Evolutionary conservation across 2,888 invertebrate genomes (phyloP), one percentile per base, ranked within the genome.

Genomic region (Lasiommata megera): DNA sequence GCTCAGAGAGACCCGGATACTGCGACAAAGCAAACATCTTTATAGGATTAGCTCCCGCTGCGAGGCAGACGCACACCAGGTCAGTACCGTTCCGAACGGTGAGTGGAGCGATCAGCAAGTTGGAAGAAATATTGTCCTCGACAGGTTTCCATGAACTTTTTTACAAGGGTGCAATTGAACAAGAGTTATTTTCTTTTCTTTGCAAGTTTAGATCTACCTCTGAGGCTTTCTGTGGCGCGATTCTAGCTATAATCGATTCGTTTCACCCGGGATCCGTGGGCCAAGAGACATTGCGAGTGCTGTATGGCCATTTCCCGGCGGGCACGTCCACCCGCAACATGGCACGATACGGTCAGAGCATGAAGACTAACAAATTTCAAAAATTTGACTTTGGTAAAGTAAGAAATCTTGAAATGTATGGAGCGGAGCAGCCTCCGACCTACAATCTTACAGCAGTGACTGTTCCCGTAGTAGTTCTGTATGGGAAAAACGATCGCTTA

Each of bases 11-110:
- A 47, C 94, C 95, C 0, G 92, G 92, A 14, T 94, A 94, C 64
- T 94, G 94, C 76, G 75, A 88, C 0, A 95, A 94, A 77, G 89
- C 93, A 0, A 82, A 89, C 5, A 75, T 92, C 0, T 88, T 93
- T 77, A 92, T 93, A 58, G 92, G 92, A 0, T 67, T 95, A 54
- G 95, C 94, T 0, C 95, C 95, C 0, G 93, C 95, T 0, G 48
- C 81, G 0, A 77, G 85, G 6, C 80, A 92, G 79, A 73, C 86
- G 48, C 70, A 92, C 70, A 71, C 93, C 65, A 80, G 81, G 58
- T 77, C 82, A 0, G 16, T 64, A 0, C 18, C 66, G 0, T 77
- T 74, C 29, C 72, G 75, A 48, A 12, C 60, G 0, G 0, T 80
- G 0, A 59, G 68, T 0, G 60, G 66, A 31, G 48, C 62, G 0